These are phyloP conservation scores for Anoplophora glabripennis DNA, from an alignment of 1,140 invertebrate genomes.

Conservation along the genomic window DNA sequence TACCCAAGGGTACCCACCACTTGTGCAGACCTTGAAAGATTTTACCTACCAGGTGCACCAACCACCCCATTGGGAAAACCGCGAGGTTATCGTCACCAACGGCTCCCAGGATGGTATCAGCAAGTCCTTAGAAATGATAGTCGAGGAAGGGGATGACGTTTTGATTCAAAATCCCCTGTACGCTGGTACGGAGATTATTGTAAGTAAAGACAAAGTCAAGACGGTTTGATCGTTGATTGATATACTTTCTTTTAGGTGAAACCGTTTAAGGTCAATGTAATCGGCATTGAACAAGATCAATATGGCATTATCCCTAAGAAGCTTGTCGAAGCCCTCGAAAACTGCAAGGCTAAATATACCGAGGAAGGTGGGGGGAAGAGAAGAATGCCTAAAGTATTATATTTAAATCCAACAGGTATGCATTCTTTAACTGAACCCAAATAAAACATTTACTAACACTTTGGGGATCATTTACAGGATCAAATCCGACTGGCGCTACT, in stretches of 20 bases:
- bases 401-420: conserved; percentile 57
- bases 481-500: conserved; percentile 70
- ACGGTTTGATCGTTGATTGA: conserved; percentile 6
- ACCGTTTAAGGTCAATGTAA: conserved; percentile 52
- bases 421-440: background rate
- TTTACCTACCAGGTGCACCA: conserved; percentile 65
- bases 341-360: conserved; percentile 49
- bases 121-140: conserved; percentile 65
- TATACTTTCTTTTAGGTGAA: conserved; percentile 50
- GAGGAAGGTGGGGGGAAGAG: conserved; percentile 31
- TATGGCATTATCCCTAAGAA: conserved; percentile 53
- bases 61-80: conserved; percentile 61
- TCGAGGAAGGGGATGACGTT: conserved; percentile 65
- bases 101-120: conserved; percentile 76
- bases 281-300: conserved; percentile 55
- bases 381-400: conserved; percentile 62
- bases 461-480: conserved; percentile 9
- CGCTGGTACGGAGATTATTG: conserved; percentile 65
- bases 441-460: background rate
- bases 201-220: conserved; percentile 50
- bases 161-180: conserved; percentile 70
- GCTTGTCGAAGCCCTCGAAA: conserved; percentile 50
- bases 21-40: conserved; percentile 62
- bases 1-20: conserved; percentile 67
- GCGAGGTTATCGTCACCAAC: conserved; percentile 64